These are phyloP conservation scores for Hydropotes inermis DNA, from an alignment of 2,113 vertebrate species.

Conservation along the genomic window DNA sequence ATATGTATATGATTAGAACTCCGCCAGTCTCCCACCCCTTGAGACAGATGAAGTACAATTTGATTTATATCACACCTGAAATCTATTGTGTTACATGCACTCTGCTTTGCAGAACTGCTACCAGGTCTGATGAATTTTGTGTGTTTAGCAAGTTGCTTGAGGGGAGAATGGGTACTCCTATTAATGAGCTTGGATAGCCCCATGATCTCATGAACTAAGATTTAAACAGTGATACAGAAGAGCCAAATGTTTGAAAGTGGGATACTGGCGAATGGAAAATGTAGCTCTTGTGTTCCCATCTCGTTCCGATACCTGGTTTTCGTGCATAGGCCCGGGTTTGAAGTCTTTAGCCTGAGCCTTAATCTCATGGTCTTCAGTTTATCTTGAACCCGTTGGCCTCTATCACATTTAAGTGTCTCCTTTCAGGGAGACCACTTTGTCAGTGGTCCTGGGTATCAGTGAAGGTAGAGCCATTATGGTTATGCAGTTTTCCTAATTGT, in stretches of 20 bases:
- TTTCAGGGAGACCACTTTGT: background rate
- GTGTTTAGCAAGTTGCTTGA: constrained; percentile 46
- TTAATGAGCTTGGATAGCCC: constrained; percentile 17
- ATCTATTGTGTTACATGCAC: constrained; percentile 50
- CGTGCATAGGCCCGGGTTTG: background rate
- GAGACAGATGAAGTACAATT: constrained; percentile 78
- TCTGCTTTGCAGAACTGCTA: background rate
- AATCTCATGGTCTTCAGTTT: constrained; percentile 1
- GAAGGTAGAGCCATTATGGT: background rate
- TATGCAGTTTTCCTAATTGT: background rate
- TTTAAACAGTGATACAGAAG: background rate
- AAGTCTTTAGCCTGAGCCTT: background rate
- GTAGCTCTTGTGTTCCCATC: background rate
- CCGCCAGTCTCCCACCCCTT: constrained; percentile 70
- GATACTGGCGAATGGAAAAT: background rate
- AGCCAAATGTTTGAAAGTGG: constrained; percentile 10
- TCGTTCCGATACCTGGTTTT: background rate
- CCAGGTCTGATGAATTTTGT: constrained; percentile 62
- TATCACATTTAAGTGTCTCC: background rate
- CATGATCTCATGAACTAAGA: background rate
- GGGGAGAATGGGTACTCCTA: background rate
- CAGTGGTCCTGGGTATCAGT: background rate
- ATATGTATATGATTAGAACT: constrained; percentile 81
- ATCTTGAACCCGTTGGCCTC: background rate
- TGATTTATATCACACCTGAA: constrained; percentile 76